A percentile compares a stretch with the other conserved stretches of the same genome.
Evolutionary conservation across 2,797 vertebrate species (phyloP).

Genomic region (Bradypodion ventrale): DNA sequence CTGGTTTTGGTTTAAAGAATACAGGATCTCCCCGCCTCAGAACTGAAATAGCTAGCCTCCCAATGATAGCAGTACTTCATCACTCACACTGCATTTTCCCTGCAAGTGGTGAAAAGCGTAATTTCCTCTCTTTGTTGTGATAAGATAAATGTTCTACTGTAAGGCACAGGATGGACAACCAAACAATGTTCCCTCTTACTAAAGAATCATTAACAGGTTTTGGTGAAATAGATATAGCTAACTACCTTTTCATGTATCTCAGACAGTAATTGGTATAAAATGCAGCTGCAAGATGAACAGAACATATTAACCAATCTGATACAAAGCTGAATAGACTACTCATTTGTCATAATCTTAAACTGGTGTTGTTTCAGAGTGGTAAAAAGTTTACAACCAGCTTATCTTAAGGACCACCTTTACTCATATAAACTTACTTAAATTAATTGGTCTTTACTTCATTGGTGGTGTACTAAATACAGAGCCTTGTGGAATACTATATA

Average conservation of each 20-base stretch:
- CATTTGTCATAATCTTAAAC: not conserved
- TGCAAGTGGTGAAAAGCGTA: constrained; percentile 51
- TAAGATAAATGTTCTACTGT: constrained; percentile 30
- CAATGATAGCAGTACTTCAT: constrained; percentile 59
- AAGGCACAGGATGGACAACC: constrained; percentile 16
- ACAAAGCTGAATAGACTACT: not conserved
- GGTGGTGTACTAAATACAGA: not conserved
- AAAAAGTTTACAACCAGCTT: not conserved
- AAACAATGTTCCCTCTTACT: not conserved
- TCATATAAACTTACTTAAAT: not conserved
- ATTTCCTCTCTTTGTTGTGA: constrained; percentile 48
- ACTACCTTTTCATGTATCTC: not conserved
- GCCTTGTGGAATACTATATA: not conserved
- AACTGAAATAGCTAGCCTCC: constrained; percentile 67
- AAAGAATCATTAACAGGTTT: not conserved
- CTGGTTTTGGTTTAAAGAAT: constrained; percentile 72
- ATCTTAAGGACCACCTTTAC: not conserved
- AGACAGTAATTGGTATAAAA: not conserved
- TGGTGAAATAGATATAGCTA: not conserved
- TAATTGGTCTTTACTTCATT: not conserved
- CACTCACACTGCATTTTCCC: constrained; percentile 62
- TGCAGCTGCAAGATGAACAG: not conserved
- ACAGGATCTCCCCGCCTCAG: constrained; percentile 64
- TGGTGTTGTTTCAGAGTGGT: not conserved
- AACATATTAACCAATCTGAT: not conserved